phyloP scores from a whole-genome alignment of 2,888 invertebrate genomes.

The Charanyca ferruginea region DNA sequence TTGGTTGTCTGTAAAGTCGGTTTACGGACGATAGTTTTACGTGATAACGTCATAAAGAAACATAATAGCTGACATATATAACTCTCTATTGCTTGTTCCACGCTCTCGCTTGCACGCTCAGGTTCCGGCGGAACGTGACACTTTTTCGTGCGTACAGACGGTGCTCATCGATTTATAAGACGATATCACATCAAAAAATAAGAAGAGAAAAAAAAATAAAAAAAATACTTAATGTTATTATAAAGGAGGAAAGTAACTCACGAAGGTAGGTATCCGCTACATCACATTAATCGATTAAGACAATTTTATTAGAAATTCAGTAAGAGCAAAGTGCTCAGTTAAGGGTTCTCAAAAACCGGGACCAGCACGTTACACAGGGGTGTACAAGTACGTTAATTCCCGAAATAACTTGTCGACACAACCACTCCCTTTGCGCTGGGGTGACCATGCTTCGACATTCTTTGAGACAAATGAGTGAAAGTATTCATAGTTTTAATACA shows the following conservation, averaged over 20 bases:
- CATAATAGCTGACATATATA: too few species aligned
- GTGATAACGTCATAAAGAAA: too few species aligned
- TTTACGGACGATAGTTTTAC: too few species aligned
- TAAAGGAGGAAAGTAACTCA: background rate
- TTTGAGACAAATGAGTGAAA: constrained; percentile 15
- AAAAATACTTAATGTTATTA: background rate
- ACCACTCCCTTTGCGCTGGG: constrained; percentile 70
- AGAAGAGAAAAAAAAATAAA: too few species aligned
- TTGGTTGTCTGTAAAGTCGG: too few species aligned
- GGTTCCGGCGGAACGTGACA: too few species aligned
- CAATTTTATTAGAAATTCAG: constrained; percentile 60
- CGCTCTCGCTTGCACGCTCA: too few species aligned
- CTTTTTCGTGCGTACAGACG: too few species aligned
- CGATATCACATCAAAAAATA: too few species aligned
- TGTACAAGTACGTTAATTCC: constrained; percentile 82
- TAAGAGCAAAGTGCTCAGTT: constrained; percentile 55
- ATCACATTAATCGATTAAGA: constrained; percentile 52
- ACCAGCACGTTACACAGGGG: constrained; percentile 63
- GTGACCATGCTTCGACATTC: constrained; percentile 47
- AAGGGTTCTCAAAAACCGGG: constrained; percentile 66
- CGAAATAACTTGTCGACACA: constrained; percentile 87
- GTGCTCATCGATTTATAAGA: too few species aligned
- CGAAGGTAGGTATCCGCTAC: background rate
- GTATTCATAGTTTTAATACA: background rate
- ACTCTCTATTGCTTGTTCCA: too few species aligned